These are phyloP conservation scores for Scrobipalpa costella DNA, from an alignment of 2,888 invertebrate genomes.

Conservation along the genomic window DNA sequence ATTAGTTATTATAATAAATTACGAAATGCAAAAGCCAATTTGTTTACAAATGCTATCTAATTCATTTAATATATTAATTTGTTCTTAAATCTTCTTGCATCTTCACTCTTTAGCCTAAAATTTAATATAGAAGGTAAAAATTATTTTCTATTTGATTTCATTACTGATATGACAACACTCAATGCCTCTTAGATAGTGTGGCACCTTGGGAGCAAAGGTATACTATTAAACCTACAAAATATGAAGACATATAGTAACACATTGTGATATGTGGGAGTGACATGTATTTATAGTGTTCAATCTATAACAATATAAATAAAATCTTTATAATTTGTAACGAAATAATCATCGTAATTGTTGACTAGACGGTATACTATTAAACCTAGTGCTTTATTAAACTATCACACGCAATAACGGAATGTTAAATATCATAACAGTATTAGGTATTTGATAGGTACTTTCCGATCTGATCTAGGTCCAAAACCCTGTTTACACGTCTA, in stretches of 20 bases:
- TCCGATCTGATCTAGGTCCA: neutral
- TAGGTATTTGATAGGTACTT: neutral
- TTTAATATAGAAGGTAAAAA: slow-evolving; percentile 9
- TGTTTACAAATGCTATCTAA: slow-evolving; percentile 56
- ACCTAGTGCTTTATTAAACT: slow-evolving; percentile 13
- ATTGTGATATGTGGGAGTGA: slow-evolving; percentile 62
- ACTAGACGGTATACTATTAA: slow-evolving; percentile 12
- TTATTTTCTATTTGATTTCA: slow-evolving; percentile 21
- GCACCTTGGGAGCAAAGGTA: slow-evolving; percentile 54
- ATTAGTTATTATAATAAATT: slow-evolving; percentile 8
- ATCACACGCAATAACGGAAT: slow-evolving; percentile 14
- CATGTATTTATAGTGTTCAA: slow-evolving; percentile 51
- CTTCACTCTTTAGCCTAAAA: neutral
- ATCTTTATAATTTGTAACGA: slow-evolving; percentile 8
- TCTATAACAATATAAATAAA: slow-evolving; percentile 15
- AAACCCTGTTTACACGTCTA: no score
- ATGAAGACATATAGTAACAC: slow-evolving; percentile 1
- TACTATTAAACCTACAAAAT: slow-evolving; percentile 9
- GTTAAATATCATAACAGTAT: neutral
- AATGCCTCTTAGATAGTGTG: slow-evolving; percentile 51
- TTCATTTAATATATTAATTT: slow-evolving; percentile 27
- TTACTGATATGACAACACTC: slow-evolving; percentile 39
- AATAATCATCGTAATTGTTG: slow-evolving; percentile 6
- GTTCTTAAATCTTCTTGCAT: slow-evolving; percentile 7
- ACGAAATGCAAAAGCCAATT: slow-evolving; percentile 46